Base-by-base conservation (phyloP, 2,797 vertebrate genomes). In the Pelochelys cantorii region DNA sequence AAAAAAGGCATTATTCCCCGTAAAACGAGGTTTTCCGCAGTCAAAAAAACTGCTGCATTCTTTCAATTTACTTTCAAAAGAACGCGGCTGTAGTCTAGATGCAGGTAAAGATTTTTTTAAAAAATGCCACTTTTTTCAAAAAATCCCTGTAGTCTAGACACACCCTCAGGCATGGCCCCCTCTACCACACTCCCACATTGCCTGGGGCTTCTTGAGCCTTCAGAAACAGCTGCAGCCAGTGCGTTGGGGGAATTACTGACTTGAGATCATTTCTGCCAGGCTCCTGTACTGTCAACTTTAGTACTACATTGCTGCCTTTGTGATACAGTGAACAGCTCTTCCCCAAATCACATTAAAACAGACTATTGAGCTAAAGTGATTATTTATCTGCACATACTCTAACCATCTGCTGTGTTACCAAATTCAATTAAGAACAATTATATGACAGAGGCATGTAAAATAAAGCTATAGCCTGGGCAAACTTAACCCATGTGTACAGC, bases 361-460 rank as follows among this genome's bases (percentile, higher is more conserved):
- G 56, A 20, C 1, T 15, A 17, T 59, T 5, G 9, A 90, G 22
- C 1, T 29, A 56, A 60, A 54, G 9, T 5, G 80, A 25, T 56
- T 88, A 90, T 27, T 80, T 54, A n/a, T 20, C 31, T 78, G 6
- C 13, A 77, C 0, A 74, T 52, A 52, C 85, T 15, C 3, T 71
- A 71, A 55, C 52, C 31, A 17, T 37, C 27, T 56, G 71, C 3
- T 65, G 2, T 29, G 5, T 71, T 94, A 93, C 81, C 20, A 81
- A 91, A 15, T 56, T 90, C 81, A 68, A 56, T 55, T 90, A 83
- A 94, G 74, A 95, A 84, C 7, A 2, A 75, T 13, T 83, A 88
- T 56, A 91, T 15, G 23, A 90, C 25, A 90, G 34, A 57, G 2
- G 68, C 79, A 60, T 14, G 86, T 60, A 91, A 93, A 95, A 75